Base-by-base conservation (phyloP, 2,797 vertebrate species). In the Rhincodon typus region DNA sequence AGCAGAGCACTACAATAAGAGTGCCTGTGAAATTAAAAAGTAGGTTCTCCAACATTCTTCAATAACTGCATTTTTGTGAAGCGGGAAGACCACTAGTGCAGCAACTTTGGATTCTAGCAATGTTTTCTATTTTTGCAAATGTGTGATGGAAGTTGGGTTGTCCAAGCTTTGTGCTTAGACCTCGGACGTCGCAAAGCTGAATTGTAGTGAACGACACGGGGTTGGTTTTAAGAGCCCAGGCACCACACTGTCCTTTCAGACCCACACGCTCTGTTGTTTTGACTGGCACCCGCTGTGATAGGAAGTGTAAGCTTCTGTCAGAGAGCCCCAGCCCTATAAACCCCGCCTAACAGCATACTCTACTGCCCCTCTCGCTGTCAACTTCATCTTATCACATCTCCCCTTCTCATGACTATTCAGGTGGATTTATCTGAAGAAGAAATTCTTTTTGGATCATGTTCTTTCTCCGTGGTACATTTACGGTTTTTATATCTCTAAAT, bases 211-310 rank as follows among this genome's bases (percentile, higher is more conserved):
- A 57, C 50, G 3, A 4, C 27, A 6, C 12, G 25, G 34, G 86
- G 86, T 88, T 87, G 50, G 27, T 34, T 57, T 57, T 25, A 87
- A 38, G 34, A 94, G 10, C 94, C 94, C 46, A 69, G 30, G 42
- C 94, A 74, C 94, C 94, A 94, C 94, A 94, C 69, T 94, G 23
- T 94, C 94, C 94, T 94, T 94, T 94, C 94, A 74, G 94, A 94
- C 94, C 94, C 69, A 94, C 94, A 69, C 90, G n/a, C 66, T 50
- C 42, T 72, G 69, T 42, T 94, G 94, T 69, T 94, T 53, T 74
- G 94, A 70, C 67, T 94, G 7, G 69, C 53, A 23, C 23, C 42
- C 94, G 94, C 94, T 74, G 67, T 74, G 67, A 72, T 34, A 46
- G 38, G 67, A 53, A 72, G 69, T 94, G 67, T 53, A 69, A 72